These are phyloP conservation scores for Enteromius viviparus DNA, from an alignment of 2,797 vertebrate species.

Conservation along the genomic window DNA sequence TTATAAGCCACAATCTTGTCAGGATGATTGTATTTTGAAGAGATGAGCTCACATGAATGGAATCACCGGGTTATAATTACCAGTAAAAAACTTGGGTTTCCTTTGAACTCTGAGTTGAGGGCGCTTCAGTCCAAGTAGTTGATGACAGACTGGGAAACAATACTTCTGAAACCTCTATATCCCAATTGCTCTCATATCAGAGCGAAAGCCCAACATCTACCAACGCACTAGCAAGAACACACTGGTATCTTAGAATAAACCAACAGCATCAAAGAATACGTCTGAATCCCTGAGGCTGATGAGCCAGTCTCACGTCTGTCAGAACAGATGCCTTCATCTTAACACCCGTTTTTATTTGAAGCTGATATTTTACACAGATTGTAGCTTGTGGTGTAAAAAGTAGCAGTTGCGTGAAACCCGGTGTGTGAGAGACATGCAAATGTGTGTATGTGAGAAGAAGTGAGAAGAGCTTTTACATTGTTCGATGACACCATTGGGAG, in stretches of 20 bases:
- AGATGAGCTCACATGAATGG: not conserved
- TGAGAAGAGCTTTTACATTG: constrained; percentile 10
- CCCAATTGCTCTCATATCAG: constrained; percentile 28
- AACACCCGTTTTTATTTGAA: constrained; percentile 27
- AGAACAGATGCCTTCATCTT: constrained; percentile 44
- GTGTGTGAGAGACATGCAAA: not conserved
- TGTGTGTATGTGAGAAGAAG: constrained; percentile 5
- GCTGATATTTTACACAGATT: constrained; percentile 22
- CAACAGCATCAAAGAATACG: constrained; percentile 27
- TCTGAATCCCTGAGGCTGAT: constrained; percentile 22
- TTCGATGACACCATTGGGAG: not conserved
- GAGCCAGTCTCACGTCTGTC: constrained; percentile 24
- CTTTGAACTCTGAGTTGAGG: not conserved
- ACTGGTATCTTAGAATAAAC: constrained; percentile 27
- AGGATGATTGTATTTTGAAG: not conserved
- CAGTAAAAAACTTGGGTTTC: not conserved
- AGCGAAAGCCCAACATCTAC: not conserved
- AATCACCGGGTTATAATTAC: constrained; percentile 2
- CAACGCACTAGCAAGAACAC: constrained; percentile 4
- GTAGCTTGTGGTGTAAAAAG: constrained; percentile 9
- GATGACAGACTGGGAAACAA: constrained; percentile 10
- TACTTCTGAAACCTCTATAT: constrained; percentile 2
- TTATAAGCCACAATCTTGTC: not conserved
- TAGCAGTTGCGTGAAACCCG: constrained; percentile 10
- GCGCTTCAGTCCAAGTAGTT: not conserved